Base-by-base conservation (phyloP, 2,888 invertebrate species). In the Lochmaea capreae region DNA sequence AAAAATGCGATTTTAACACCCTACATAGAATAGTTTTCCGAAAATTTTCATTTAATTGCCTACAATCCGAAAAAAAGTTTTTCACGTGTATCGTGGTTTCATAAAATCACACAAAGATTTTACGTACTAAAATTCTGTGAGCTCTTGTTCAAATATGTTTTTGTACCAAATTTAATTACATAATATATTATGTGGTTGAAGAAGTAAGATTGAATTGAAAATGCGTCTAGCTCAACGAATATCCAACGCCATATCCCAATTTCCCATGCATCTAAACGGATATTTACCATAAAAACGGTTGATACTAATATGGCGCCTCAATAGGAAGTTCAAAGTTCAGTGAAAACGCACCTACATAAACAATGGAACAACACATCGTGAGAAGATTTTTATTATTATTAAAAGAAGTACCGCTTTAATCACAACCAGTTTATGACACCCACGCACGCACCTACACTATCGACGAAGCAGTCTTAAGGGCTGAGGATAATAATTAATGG, bases 301-400 rank as follows among this genome's bases (percentile, higher is more conserved):
- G 18, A 4, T 22, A 57, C 16, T 57, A 22, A 57, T 57, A 57
- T 57, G 57, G 57, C 57, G 57, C 57, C 57, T 49, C 14, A 49
- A 49, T 57, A 57, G 22, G 57, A 57, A 57, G 57, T 57, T 57
- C 57, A 57, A 57, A 57, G 57, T 57, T 57, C 57, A 57, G 3
- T 16, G 3, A 57, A 57, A 57, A 57, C 18, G 9, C 57, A 22
- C 57, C 57, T 57, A 11, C 9, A 3, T 49, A 49, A 49, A 49
- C 57, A 22, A 57, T 57, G 22, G 22, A 18, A 57, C 57, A 57
- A 11, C 57, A 12, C 22, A 22, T 26, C 57, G 57, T 57, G 57
- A 57, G 57, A 57, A 22, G 5, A 9, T 57, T 57, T 57, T 22
- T 22, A 22, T 57, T 14, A 2, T n/a, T 49, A n/a, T 49, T 49